phyloP scores from a whole-genome alignment of 2,797 vertebrate species.

The Lerista edwardsae region DNA sequence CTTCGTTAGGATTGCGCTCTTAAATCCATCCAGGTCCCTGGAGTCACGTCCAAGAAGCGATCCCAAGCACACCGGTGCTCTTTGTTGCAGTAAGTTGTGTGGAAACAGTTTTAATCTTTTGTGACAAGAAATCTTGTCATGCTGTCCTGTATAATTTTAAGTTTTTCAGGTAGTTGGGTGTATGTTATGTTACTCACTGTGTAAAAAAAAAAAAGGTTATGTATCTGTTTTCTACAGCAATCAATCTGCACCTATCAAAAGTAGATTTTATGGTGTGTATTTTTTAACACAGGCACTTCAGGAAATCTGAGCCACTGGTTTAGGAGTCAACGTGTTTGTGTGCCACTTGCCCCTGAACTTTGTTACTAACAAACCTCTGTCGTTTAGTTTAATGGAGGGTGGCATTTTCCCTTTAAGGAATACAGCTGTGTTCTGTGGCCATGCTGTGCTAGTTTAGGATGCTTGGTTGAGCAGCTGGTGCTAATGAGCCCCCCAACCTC shows the following conservation, averaged over 20 bases:
- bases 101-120: neutral
- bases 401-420: neutral
- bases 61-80: neutral
- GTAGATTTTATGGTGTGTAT: neutral
- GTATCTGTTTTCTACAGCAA: neutral
- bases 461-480: slow-evolving; percentile 9
- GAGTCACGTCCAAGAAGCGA: neutral
- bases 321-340: slow-evolving; percentile 14
- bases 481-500: slow-evolving; percentile 27
- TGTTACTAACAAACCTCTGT: neutral
- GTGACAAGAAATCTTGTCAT: neutral
- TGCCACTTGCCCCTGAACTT: neutral
- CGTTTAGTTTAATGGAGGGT: neutral
- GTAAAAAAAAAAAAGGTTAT: neutral
- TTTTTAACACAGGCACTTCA: neutral
- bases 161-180: neutral
- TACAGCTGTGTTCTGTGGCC: neutral
- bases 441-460: slow-evolving; percentile 2
- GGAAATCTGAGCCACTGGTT: neutral
- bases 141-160: neutral
- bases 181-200: no score
- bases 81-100: neutral
- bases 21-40: neutral
- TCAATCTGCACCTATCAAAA: neutral
- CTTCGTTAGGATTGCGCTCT: no score